Evolutionary conservation across 2,113 vertebrate species (phyloP).

Genomic region (Platichthys stellatus): DNA sequence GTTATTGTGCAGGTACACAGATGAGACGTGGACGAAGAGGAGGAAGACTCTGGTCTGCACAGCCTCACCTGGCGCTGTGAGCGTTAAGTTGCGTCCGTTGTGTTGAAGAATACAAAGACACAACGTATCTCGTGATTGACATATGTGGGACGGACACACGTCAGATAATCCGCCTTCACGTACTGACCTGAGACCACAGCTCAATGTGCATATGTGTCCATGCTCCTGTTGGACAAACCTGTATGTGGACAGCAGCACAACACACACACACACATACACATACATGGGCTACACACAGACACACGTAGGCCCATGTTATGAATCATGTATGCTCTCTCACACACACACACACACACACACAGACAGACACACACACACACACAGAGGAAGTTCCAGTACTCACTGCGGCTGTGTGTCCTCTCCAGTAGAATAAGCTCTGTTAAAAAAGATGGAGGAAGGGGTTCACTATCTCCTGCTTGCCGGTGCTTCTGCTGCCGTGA

Average conservation of each 20-base stretch:
- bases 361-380: slow-evolving; percentile 8
- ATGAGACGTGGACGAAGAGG: background rate
- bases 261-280: background rate
- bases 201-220: no score
- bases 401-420: slow-evolving; percentile 66
- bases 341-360: background rate
- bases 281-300: background rate
- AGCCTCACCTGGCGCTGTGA: background rate
- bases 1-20: slow-evolving; percentile 39
- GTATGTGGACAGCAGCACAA: background rate
- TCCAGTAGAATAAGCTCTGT: slow-evolving; percentile 47
- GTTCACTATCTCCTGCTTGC: slow-evolving; percentile 42
- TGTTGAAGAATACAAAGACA: no score
- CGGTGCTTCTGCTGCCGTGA: slow-evolving; percentile 17
- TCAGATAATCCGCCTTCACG: background rate
- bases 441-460: background rate
- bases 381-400: slow-evolving; percentile 63
- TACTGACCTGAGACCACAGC: background rate
- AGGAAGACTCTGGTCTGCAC: background rate
- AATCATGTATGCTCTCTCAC: slow-evolving; percentile 25
- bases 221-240: background rate
- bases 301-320: slow-evolving; percentile 38
- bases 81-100: no score
- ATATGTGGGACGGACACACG: background rate
- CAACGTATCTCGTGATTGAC: background rate